These are phyloP conservation scores for Salvator merianae DNA, from an alignment of 2,113 vertebrate species.

Conservation along the genomic window DNA sequence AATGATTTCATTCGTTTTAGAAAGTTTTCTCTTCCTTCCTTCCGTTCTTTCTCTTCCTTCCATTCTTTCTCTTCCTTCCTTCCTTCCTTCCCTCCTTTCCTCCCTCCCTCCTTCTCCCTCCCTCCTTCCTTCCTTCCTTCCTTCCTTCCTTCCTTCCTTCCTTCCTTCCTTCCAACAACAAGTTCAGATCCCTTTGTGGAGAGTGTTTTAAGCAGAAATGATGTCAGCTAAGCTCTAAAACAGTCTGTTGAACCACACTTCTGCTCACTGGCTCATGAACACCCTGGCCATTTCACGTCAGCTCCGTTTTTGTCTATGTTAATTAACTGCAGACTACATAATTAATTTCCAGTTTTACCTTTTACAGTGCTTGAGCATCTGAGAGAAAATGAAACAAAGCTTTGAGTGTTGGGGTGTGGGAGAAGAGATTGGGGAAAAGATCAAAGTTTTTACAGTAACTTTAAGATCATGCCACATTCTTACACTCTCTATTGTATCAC, in stretches of 20 bases:
- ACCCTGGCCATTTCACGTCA: constrained; percentile 7
- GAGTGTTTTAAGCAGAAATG: constrained; percentile 30
- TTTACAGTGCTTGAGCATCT: constrained; percentile 4
- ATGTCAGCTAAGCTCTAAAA: constrained; percentile 14
- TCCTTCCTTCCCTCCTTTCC: no score
- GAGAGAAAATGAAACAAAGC: neutral
- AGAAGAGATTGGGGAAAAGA: neutral
- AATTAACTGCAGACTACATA: constrained; percentile 21
- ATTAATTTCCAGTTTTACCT: constrained; percentile 33
- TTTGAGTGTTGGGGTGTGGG: neutral
- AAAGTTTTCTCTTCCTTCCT: neutral
- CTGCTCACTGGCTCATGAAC: constrained; percentile 33
- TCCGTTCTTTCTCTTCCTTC: no score
- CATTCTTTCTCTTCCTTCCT: no score
- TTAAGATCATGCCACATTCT: no score
- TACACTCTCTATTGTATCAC: no score
- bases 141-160: neutral
- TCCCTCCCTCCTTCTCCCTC: no score
- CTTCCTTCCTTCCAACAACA: constrained; percentile 12
- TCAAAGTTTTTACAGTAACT: no score
- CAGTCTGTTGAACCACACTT: constrained; percentile 18
- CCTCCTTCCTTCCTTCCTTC: no score
- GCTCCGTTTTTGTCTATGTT: constrained; percentile 26
- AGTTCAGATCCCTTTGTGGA: constrained; percentile 19
- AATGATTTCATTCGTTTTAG: neutral